phyloP scores from a whole-genome alignment of 2,888 invertebrate species.

The Thera obeliscata region DNA sequence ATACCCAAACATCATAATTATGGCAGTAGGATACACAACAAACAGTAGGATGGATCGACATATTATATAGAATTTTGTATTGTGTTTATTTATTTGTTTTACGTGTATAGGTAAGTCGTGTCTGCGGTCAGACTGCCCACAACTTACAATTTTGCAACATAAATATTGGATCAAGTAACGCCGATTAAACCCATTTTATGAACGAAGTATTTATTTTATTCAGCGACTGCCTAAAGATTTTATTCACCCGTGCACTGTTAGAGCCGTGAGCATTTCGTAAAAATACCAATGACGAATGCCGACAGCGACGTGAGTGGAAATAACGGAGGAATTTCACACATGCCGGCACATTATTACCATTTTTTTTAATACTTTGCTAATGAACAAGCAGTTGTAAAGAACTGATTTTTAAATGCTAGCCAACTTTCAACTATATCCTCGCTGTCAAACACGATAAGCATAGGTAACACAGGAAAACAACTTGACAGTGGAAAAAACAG shows the following conservation, averaged over 20 bases:
- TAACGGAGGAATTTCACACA: neutral
- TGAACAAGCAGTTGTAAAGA: too few species aligned
- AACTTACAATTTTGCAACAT: constrained; percentile 4
- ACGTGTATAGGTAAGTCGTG: neutral
- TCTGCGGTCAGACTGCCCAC: neutral
- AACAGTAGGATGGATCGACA: too few species aligned
- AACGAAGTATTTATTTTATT: constrained; percentile 12
- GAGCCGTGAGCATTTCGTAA: neutral
- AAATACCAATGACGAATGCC: neutral
- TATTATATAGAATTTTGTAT: neutral
- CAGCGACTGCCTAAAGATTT: constrained; percentile 2
- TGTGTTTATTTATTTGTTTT: neutral
- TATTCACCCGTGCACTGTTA: neutral
- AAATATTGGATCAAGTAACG: constrained; percentile 3
- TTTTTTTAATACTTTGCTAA: too few species aligned
- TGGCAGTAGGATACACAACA: too few species aligned
- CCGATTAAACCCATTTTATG: constrained; percentile 7
- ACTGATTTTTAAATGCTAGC: too few species aligned
- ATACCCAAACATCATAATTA: too few species aligned
- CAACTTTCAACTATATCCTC: too few species aligned
- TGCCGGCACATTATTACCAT: too few species aligned
- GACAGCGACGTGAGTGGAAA: neutral
- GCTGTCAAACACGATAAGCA: too few species aligned
- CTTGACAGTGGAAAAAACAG: too few species aligned
- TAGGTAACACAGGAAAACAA: too few species aligned